phyloP scores from a whole-genome alignment of 2,113 vertebrate species.

The Accipiter cooperii region DNA sequence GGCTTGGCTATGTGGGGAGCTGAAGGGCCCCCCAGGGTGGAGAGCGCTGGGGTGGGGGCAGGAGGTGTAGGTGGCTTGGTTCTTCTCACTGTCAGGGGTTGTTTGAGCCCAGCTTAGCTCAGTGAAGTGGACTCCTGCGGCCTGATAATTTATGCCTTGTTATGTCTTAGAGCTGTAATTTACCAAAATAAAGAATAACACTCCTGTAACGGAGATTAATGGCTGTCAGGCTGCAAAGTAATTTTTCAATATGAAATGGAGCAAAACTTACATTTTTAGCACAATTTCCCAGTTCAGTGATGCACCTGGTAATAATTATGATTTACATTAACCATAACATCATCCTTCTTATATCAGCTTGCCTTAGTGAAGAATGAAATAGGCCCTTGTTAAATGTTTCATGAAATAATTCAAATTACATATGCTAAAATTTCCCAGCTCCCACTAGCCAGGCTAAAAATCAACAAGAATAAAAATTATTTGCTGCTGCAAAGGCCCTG shows the following conservation, averaged over 20 bases:
- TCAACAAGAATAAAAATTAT: background rate
- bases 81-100: background rate
- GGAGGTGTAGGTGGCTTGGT: background rate
- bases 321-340: constrained; percentile 41
- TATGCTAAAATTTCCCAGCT: constrained; percentile 7
- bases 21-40: background rate
- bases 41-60: background rate
- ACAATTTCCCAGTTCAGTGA: constrained; percentile 52
- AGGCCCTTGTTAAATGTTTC: constrained; percentile 42
- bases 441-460: background rate
- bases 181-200: constrained; percentile 11
- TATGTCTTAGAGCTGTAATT: background rate
- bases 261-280: constrained; percentile 49
- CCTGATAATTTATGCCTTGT: constrained; percentile 18
- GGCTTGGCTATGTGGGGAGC: background rate
- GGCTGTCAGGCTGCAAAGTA: background rate
- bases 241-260: constrained; percentile 59
- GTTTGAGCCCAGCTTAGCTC: background rate
- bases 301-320: constrained; percentile 56
- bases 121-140: background rate
- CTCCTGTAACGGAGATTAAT: constrained; percentile 23
- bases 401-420: constrained; percentile 46
- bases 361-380: constrained; percentile 37
- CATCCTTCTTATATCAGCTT: constrained; percentile 31
- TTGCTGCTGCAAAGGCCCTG: background rate